phyloP scores from a whole-genome alignment of 2,888 invertebrate genomes.

The Agrotis ipsilon region DNA sequence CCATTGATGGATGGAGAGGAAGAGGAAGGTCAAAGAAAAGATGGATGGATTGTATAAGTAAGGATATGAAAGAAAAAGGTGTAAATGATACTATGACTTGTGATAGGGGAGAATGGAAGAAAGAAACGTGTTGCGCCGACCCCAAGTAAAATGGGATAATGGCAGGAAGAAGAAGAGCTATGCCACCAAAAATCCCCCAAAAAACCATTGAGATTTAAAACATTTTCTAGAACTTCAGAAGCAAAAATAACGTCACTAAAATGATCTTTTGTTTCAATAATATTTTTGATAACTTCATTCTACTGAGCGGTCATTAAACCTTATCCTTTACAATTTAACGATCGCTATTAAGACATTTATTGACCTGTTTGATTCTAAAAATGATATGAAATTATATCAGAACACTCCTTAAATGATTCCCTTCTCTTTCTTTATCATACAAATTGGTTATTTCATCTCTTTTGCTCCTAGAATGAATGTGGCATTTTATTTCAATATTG shows the following conservation, averaged over 20 bases:
- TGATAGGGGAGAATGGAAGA: too few relatives aligned
- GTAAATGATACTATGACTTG: too few relatives aligned
- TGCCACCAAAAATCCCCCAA: background rate
- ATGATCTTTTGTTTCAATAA: constrained; percentile 9
- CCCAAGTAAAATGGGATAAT: too few relatives aligned
- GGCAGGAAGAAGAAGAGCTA: too few relatives aligned
- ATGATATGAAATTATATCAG: constrained; percentile 41
- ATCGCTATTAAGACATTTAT: constrained; percentile 48
- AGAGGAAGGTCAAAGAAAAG: too few relatives aligned
- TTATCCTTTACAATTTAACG: constrained; percentile 33
- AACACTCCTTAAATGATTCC: constrained; percentile 29
- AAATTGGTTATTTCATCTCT: constrained; percentile 22
- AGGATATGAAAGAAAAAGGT: too few relatives aligned
- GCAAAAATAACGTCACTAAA: background rate
- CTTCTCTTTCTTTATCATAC: constrained; percentile 30
- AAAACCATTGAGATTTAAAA: background rate
- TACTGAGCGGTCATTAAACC: constrained; percentile 25
- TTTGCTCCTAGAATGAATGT: constrained; percentile 34
- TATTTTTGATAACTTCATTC: constrained; percentile 11
- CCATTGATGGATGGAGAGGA: too few relatives aligned
- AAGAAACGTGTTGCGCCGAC: too few relatives aligned
- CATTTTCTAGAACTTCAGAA: background rate
- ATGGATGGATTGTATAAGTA: too few relatives aligned
- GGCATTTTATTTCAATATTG: constrained; percentile 57
- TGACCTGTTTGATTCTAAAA: constrained; percentile 49